Base-by-base conservation (phyloP, 1,140 invertebrate genomes). In the Zaprionus lachaisei region DNA sequence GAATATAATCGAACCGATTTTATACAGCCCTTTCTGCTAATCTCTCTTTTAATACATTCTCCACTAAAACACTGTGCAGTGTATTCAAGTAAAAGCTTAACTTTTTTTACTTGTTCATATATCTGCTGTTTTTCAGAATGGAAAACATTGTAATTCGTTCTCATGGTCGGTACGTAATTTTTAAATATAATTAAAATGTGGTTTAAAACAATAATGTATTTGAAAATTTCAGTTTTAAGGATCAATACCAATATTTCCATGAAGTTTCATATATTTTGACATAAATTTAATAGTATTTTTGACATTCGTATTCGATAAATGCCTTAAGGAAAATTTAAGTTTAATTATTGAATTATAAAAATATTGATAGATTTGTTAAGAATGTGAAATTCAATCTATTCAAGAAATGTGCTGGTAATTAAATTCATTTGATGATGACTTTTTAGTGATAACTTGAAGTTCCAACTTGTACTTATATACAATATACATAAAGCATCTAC, bases 81-180 rank as follows among this genome's bases (percentile, higher is more conserved):
- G 11, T 5, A 31, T 6, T 28, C 15, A 17, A 28, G 31, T 34
- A 11, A 34, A 34, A 11, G 31, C 9, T 34, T 11, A 0, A 34
- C 3, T 34, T 31, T 31, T 11, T 34, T 11, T 11, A 34, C 11
- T 34, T 9, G 2, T 4, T 34, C 3, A 34, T 3, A 34, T 11
- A 34, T 31, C 2, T 34, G 9, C 31, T 4, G 31, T 0, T 11
- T 34, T 17, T 26, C 2, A 26, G 31, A n/a, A 66, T 67, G 69
- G 74, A 77, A 47, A 72, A 72, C 56, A 77, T 77, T 57, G 49
- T 77, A 1, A 67, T 77, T 31, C 74, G 74, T 66, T 61, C 74
- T 7, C 74, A 62, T 22, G 74, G 74, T 14, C 61, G 74, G 74
- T 17, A 60, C 65, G 67, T 71, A 65, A 51, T 51, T 31, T 58